These are phyloP conservation scores for Melikaiella ostensackeni DNA, from an alignment of 2,888 invertebrate species.

Conservation along the genomic window DNA sequence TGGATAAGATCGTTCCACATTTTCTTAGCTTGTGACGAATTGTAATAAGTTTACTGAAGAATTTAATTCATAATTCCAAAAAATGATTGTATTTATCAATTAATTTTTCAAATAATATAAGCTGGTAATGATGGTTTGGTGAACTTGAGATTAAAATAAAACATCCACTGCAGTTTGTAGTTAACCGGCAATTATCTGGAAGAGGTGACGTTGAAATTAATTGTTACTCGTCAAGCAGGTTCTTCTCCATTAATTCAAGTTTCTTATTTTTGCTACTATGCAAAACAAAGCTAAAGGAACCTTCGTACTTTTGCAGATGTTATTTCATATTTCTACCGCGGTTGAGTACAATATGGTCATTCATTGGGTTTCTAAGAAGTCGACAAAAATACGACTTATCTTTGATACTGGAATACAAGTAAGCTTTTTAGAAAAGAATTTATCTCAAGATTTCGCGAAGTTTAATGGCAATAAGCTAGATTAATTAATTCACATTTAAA, in stretches of 20 bases:
- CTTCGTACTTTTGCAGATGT: constrained; percentile 20
- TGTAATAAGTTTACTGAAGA: too few relatives aligned
- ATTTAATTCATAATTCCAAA: too few relatives aligned
- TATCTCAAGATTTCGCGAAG: background rate
- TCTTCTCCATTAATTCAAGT: background rate
- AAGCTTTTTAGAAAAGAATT: background rate
- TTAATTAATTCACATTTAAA: background rate
- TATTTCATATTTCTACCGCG: background rate
- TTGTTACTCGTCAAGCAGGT: background rate
- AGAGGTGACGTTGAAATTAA: background rate
- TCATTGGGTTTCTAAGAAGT: constrained; percentile 43
- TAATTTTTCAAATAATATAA: background rate
- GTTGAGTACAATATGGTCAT: constrained; percentile 13
- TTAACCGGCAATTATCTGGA: background rate
- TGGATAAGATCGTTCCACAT: too few relatives aligned
- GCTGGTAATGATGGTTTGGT: background rate
- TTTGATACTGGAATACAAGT: background rate
- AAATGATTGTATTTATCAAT: too few relatives aligned
- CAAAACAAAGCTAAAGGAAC: background rate
- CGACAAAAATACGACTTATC: constrained; percentile 40
- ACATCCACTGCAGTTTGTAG: background rate
- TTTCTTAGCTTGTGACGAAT: too few relatives aligned
- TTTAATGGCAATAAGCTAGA: background rate
- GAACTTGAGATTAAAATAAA: background rate
- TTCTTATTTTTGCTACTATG: background rate